Evolutionary conservation across 2,113 vertebrate genomes (phyloP).

Genomic region (Zosterops japonicus): DNA sequence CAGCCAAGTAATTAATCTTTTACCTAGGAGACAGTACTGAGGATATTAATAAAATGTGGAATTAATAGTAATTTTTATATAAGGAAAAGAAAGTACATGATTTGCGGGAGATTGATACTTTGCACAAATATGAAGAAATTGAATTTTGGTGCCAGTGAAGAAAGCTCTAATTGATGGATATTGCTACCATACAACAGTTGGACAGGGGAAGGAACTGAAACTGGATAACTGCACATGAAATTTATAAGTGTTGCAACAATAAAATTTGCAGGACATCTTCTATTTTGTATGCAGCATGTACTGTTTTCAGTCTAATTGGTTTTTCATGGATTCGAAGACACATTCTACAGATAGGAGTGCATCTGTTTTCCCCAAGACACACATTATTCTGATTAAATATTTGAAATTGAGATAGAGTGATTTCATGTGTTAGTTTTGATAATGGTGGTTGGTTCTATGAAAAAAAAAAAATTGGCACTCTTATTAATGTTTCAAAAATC

Average conservation of each 20-base stretch:
- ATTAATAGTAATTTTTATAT: slow-evolving; percentile 31
- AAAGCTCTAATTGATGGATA: slow-evolving; percentile 26
- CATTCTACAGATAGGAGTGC: background rate
- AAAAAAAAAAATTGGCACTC: background rate
- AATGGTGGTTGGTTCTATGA: background rate
- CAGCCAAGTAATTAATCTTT: slow-evolving; percentile 70
- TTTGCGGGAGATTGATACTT: slow-evolving; percentile 42
- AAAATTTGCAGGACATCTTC: background rate
- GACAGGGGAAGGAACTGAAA: background rate
- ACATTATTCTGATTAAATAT: slow-evolving; percentile 57
- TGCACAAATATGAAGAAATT: slow-evolving; percentile 13
- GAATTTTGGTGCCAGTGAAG: background rate
- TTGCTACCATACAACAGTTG: background rate
- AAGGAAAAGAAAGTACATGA: background rate
- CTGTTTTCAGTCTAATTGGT: background rate
- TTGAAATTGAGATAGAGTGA: slow-evolving; percentile 48
- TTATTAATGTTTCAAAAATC: background rate
- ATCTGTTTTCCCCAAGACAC: slow-evolving; percentile 5
- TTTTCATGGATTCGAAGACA: slow-evolving; percentile 7
- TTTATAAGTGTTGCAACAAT: background rate
- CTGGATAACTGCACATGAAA: background rate
- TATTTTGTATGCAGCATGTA: background rate
- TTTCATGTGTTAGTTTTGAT: slow-evolving; percentile 15
- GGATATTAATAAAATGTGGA: slow-evolving; percentile 57
- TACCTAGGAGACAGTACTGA: slow-evolving; percentile 50